Base-by-base conservation (phyloP, 2,113 vertebrate genomes). In the Vidua macroura region DNA sequence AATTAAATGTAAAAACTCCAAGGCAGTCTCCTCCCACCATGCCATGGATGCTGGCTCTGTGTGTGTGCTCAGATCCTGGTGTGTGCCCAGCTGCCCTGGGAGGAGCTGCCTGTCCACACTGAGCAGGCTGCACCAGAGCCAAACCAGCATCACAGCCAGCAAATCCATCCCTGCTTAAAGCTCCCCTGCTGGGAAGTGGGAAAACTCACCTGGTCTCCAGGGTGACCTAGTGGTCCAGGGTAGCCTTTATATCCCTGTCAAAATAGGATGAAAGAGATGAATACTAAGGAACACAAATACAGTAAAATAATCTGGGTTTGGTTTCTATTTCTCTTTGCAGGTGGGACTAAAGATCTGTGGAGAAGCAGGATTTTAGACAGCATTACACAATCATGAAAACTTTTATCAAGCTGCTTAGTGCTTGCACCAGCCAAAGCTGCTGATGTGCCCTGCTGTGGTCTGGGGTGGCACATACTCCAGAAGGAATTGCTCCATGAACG, bases 201-300 rank as follows among this genome's bases (percentile, higher is more conserved):
- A 88, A 63, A 41, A 98, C 99, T 99, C 96, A 99, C 99, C 97
- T 98, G 96, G 94, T 99, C 99, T 98, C 99, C 99, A 60, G 99
- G 99, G 89, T 99, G 98, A 96, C 99, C 99, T 49, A 98, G 96
- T 25, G 99, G 98, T 97, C 99, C 99, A 86, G 98, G 98, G 84
- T 99, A 98, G 90, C 99, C 99, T 97, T 98, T 99, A 78, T 98
- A 98, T 81, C 99, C 99, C 99, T 99, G 96, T 89, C 69, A 41
- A 93, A 94, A 93, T 1, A 95, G 33, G 19, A 83, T 35, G 49
- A 53, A 77, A 83, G 91, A 91, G 81, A 97, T 49, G 77, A 92
- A 43, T 93, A 83, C 66, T 5, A 88, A 46, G 33, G 6, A 81
- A 49, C 31, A 56, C 56, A 41, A 33, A 22, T 16, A 25, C 0